Base-by-base conservation (phyloP, 2,888 invertebrate genomes). In the Anaspis maculata region DNA sequence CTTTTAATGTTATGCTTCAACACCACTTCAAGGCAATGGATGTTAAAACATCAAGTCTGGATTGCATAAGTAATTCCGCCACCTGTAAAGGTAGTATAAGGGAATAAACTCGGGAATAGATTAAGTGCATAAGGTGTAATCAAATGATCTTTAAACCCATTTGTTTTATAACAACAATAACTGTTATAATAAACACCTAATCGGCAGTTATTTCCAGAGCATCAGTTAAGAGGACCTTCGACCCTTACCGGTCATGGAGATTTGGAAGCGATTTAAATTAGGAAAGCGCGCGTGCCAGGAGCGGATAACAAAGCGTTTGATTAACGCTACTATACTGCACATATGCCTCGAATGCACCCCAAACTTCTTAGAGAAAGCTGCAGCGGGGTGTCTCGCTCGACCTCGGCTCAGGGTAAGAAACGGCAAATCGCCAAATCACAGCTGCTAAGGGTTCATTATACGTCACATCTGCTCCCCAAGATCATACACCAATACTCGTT, bases 351-450 rank as follows among this genome's bases (percentile, higher is more conserved):
- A 39, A 30, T 33, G 36, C 40, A 40, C 40, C 40, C 40, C 30
- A 27, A 39, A 35, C 31, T 25, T 40, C 32, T 32, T 36, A 31
- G 43, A 48, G 46, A 50, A 51, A 49, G 44, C 46, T 42, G 44
- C 45, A 45, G 40, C 34, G 35, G 44, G 44, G 46, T 46, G 46
- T 50, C 51, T n/a, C n/a, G n/a, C n/a, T n/a, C n/a, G n/a, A n/a
- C n/a, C n/a, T n/a, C n/a, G n/a, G n/a, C n/a, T 50, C 48, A 39
- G 48, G 50, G 50, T 48, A 51, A 46, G 49, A 52, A 52, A 49
- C 50, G 49, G 48, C 45, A 49, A 51, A 48, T 49, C 46, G 44
- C 42, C 41, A 49, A 49, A 51, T 49, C 50, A 47, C 50, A 52
- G 50, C 52, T 52, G 52, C 49, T 41, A 39, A 34, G 45, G 45